Conservation (phyloP, 2,888 invertebrate species). For the Buathra laborator region DNA sequence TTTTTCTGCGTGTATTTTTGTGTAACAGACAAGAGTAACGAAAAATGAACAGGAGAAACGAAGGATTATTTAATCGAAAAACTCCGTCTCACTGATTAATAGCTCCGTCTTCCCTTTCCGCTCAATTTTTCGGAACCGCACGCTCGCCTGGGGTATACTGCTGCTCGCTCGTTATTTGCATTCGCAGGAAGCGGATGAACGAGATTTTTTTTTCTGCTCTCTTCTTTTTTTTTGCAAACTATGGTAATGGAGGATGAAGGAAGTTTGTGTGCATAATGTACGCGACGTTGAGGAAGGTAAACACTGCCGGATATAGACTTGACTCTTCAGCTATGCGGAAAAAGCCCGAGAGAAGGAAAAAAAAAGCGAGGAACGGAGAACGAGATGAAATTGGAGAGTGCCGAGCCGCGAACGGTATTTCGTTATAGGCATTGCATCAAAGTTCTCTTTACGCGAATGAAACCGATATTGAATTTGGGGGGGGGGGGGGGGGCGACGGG, state of each 20-base stretch:
- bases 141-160: slow-evolving; percentile 4
- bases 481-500: neutral
- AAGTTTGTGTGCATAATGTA: slow-evolving; percentile 19
- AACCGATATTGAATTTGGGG: slow-evolving; percentile 50
- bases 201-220: slow-evolving; percentile 24
- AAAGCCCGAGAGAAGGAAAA: slow-evolving; percentile 24
- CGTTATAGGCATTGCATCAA: slow-evolving; percentile 68
- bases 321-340: slow-evolving; percentile 50
- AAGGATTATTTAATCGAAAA: slow-evolving; percentile 25
- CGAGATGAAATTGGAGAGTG: slow-evolving; percentile 39
- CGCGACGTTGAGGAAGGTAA: slow-evolving; percentile 14
- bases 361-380: neutral
- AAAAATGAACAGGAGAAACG: slow-evolving; percentile 3
- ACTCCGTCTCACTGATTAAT: slow-evolving; percentile 49
- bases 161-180: slow-evolving; percentile 49
- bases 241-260: slow-evolving; percentile 17
- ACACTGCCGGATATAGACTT: slow-evolving; percentile 58
- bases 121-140: neutral
- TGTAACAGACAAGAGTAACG: neutral
- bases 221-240: slow-evolving; percentile 24
- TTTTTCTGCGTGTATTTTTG: neutral
- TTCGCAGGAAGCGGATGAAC: slow-evolving; percentile 33
- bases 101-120: slow-evolving; percentile 9
- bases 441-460: slow-evolving; percentile 62
- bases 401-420: slow-evolving; percentile 47